Evolutionary conservation across 2,888 invertebrate genomes (phyloP), one percentile per base, ranked within the genome.

Genomic region (Didymodactylos carnosus): DNA sequence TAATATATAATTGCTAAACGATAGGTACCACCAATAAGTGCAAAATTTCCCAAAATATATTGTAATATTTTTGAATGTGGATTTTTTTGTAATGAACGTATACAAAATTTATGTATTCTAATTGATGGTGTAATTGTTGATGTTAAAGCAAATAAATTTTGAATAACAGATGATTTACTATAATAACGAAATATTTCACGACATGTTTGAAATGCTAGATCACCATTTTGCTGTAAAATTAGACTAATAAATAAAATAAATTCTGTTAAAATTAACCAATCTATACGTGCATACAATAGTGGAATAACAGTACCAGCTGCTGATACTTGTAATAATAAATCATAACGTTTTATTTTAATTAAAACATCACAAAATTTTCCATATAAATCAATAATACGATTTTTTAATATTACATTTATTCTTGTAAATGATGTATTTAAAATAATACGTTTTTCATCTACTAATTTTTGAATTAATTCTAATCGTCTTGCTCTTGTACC

Each of bases 1-100:
- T 90, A 92, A 80, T 92, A 53, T 29, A 74, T 71, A 16, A 74
- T 40, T 35, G 74, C 74, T 35, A 71, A 74, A 29, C 74, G 40
- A 41, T 74, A 74, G 39, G 74, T 74, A 23, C 74, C 74, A 46
- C 71, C 71, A 71, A 74, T 74, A 25, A 74, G 53, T 16, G 74
- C 74, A 69, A 74, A 74, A 41, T 74, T 71, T 14, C 71, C 74
- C 19, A 71, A 53, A 35, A 74, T 74, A 53, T 71, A 43, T 53
- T 71, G 71, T 41, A 74, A 62, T 62, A 53, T 71, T 25, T 53
- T 39, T 25, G 71, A 71, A 46, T 74, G 53, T n/a, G 71, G 71
- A 27, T 71, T 53, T 46, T 74, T 74, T 40, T 53, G 71, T 40
- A 71, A 40, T 14, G 71, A 40, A 27, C 74, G 74, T 41, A 74